Percentiles rank a stretch among this genome's conserved stretches.
Evolutionary conservation across 2,797 vertebrate species (phyloP).

Genomic region (Cuculus canorus): DNA sequence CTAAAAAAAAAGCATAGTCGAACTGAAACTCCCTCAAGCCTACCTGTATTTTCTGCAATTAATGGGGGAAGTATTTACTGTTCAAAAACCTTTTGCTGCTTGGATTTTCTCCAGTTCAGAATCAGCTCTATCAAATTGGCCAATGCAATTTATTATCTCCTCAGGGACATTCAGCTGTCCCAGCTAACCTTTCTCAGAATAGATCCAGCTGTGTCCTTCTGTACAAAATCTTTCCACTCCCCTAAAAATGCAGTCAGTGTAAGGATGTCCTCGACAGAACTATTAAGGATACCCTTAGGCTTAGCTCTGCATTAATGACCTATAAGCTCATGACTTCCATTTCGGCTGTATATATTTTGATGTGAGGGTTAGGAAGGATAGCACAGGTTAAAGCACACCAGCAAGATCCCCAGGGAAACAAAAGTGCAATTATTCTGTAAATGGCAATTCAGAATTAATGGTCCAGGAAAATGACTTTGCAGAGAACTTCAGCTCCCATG

Average conservation of each 20-base stretch:
- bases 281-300: constrained; percentile 61
- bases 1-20: accelerated
- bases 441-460: constrained; percentile 69
- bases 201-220: constrained; percentile 69
- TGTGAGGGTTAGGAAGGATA: constrained; percentile 68
- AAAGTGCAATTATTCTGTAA: constrained; percentile 64
- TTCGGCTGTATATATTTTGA: constrained; percentile 62
- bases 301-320: constrained; percentile 60
- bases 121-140: constrained; percentile 56
- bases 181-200: constrained; percentile 64
- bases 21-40: constrained; percentile 34
- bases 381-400: constrained; percentile 53
- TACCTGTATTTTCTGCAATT: constrained; percentile 58
- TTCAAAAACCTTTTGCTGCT: constrained; percentile 41
- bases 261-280: constrained; percentile 40
- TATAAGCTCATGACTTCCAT: constrained; percentile 58
- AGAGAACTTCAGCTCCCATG: constrained; percentile 36
- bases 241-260: constrained; percentile 44
- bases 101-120: constrained; percentile 59
- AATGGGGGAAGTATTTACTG: constrained; percentile 32
- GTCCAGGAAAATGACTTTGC: constrained; percentile 63
- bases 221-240: constrained; percentile 51
- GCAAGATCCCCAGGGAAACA: constrained; percentile 49
- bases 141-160: constrained; percentile 63
- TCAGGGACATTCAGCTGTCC: constrained; percentile 62